These are phyloP conservation scores for Tympanoctomys barrerae DNA, from an alignment of 2,797 vertebrate genomes.

Conservation along the genomic window DNA sequence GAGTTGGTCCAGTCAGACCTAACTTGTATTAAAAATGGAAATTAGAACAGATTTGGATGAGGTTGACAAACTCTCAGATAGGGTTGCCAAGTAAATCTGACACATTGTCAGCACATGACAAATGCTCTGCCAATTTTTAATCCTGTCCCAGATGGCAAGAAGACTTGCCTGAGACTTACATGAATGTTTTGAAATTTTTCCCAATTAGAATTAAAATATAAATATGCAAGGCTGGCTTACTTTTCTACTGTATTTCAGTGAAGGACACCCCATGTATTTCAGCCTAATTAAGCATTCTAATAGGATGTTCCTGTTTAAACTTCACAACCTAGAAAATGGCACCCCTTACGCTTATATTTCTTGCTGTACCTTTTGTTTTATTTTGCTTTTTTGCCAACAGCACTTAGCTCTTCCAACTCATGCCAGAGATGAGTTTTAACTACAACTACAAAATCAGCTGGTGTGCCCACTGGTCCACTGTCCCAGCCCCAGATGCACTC, in stretches of 20 bases:
- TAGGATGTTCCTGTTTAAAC: background rate
- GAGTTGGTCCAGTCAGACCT: background rate
- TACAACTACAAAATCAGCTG: slow-evolving; percentile 6
- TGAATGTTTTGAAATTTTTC: background rate
- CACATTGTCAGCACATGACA: background rate
- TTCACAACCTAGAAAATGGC: slow-evolving; percentile 27
- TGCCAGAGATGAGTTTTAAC: slow-evolving; percentile 23
- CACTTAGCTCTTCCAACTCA: background rate
- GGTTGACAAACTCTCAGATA: background rate
- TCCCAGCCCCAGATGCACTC: background rate
- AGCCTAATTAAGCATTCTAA: background rate
- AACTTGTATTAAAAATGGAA: slow-evolving; percentile 58
- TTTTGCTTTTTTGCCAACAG: background rate
- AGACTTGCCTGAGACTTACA: background rate
- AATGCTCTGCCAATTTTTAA: slow-evolving; percentile 28
- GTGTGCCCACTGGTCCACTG: background rate
- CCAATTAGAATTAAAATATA: slow-evolving; percentile 34
- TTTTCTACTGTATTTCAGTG: background rate
- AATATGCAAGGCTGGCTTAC: background rate
- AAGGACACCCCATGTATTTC: slow-evolving; percentile 12
- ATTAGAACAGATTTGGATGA: slow-evolving; percentile 40
- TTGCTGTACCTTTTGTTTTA: slow-evolving; percentile 17
- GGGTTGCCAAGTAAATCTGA: slow-evolving; percentile 29
- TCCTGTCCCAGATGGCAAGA: slow-evolving; percentile 30
- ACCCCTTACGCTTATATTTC: background rate